Conservation (phyloP, 2,113 vertebrate genomes). For the Solea solea region DNA sequence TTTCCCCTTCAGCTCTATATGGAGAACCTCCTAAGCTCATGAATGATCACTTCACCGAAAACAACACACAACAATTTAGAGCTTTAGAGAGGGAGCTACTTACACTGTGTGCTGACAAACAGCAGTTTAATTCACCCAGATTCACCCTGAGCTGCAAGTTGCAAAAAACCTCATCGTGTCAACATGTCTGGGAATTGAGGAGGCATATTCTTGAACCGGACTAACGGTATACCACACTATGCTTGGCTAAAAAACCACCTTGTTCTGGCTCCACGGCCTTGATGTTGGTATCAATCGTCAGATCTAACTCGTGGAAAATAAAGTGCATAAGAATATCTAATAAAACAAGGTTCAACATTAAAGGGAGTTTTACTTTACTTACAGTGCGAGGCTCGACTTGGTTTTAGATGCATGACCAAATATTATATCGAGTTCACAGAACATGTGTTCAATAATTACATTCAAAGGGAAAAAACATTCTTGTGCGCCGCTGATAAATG, state of each 20-base stretch:
- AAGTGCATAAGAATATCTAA: background rate
- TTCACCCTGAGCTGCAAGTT: no score
- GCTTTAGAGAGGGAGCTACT: no score
- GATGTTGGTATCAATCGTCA: slow-evolving; percentile 3
- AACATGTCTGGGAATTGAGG: no score
- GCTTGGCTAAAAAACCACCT: background rate
- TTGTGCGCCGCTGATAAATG: slow-evolving; percentile 40
- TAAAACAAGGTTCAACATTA: background rate
- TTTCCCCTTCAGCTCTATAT: background rate
- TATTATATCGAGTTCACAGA: slow-evolving; percentile 39
- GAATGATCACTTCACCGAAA: background rate
- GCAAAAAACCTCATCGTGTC: no score
- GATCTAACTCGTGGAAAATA: slow-evolving; percentile 1
- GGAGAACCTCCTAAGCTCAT: background rate
- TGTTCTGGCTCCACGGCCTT: background rate
- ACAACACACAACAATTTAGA: no score
- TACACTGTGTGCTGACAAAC: no score
- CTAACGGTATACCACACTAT: background rate
- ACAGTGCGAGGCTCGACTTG: background rate
- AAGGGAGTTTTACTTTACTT: slow-evolving; percentile 7
- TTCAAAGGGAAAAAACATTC: slow-evolving; percentile 34
- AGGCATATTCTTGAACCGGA: no score
- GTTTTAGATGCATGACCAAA: background rate
- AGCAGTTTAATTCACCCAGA: no score
- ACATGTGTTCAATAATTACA: slow-evolving; percentile 52